Percentiles rank a stretch among this genome's conserved stretches.
Evolutionary conservation across 2,888 invertebrate genomes (phyloP).

Genomic region (Chloroclysta siterata): DNA sequence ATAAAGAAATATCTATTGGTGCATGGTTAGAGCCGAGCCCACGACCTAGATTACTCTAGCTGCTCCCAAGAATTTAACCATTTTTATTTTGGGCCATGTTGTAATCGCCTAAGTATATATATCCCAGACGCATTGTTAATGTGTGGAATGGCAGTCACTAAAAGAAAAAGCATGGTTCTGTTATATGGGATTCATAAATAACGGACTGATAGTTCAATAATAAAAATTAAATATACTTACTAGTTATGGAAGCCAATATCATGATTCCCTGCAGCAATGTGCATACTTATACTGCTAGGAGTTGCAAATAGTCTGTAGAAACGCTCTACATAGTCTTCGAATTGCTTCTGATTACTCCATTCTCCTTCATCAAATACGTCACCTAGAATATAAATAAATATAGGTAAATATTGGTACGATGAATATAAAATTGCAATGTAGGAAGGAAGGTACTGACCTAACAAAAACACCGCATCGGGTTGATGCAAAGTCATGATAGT

Average conservation of each 20-base stretch:
- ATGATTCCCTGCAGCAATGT: conserved; percentile 96
- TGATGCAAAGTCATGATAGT: conserved; percentile 90
- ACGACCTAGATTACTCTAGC: too few species aligned
- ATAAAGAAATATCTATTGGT: too few species aligned
- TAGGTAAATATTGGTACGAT: background rate
- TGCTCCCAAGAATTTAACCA: too few species aligned
- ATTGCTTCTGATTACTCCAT: conserved; percentile 91
- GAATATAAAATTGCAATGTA: background rate
- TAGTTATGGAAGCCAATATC: conserved; percentile 98
- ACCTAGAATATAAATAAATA: conserved; percentile 81
- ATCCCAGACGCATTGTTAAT: background rate
- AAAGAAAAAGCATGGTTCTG: background rate
- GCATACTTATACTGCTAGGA: conserved; percentile 86
- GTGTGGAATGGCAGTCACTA: background rate
- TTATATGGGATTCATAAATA: too few species aligned
- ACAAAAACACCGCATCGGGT: conserved; percentile 95
- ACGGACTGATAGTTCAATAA: too few species aligned
- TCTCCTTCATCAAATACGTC: conserved; percentile 98
- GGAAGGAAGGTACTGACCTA: conserved; percentile 84
- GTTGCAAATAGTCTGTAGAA: conserved; percentile 92
- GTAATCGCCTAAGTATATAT: too few species aligned
- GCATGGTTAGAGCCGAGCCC: too few species aligned
- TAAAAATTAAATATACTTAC: conserved; percentile 72
- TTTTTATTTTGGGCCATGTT: too few species aligned
- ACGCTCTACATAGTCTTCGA: conserved; percentile 90